phyloP scores from a whole-genome alignment of 2,888 invertebrate genomes.

The Drosophila mimetica region DNA sequence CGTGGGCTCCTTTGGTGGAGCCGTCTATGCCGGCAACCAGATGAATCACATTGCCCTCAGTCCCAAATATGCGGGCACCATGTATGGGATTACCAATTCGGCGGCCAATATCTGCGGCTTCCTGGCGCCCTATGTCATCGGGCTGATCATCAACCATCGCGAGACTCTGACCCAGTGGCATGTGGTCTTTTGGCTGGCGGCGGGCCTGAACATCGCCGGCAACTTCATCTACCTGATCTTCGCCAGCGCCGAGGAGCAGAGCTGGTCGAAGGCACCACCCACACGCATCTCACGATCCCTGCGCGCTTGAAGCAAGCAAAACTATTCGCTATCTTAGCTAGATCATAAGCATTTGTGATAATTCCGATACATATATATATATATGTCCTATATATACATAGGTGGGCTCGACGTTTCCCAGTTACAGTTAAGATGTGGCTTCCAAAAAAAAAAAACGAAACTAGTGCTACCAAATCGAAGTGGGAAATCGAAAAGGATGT shows the following conservation, averaged over 20 bases:
- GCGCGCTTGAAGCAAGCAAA: conserved; percentile 40
- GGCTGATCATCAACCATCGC: conserved; percentile 87
- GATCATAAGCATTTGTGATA: conserved; percentile 69
- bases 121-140: conserved; percentile 91
- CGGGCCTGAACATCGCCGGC: conserved; percentile 89
- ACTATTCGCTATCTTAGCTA: conserved; percentile 27
- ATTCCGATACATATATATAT: conserved; percentile 51
- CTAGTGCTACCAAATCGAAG: conserved; percentile 36
- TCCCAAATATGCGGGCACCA: conserved; percentile 92
- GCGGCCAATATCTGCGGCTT: conserved; percentile 93
- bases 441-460: conserved; percentile 27
- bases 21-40: conserved; percentile 91
- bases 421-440: conserved; percentile 18
- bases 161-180: conserved; percentile 83
- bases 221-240: conserved; percentile 92
- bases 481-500: conserved; percentile 13
- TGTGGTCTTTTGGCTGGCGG: conserved; percentile 91
- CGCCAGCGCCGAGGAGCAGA: conserved; percentile 91
- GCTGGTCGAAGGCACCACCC: conserved; percentile 84
- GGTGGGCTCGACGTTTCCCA: conserved; percentile 10
- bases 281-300: conserved; percentile 18
- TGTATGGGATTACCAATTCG: conserved; percentile 94
- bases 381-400: not conserved
- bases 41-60: conserved; percentile 94
- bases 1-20: conserved; percentile 91